Conservation (phyloP, 2,797 vertebrate genomes). For the Garrulus glandarius region DNA sequence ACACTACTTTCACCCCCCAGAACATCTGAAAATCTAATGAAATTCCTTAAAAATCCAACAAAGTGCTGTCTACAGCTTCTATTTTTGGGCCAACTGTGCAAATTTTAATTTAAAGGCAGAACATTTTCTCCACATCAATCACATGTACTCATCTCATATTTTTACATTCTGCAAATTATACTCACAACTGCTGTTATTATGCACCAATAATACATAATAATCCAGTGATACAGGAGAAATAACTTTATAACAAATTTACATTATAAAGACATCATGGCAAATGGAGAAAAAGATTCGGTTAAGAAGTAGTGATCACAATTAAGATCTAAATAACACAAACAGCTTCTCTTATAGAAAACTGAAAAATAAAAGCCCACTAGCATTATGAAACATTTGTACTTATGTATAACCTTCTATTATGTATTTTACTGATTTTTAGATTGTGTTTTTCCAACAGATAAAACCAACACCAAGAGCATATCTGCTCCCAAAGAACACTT, state of each 20-base stretch:
- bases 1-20: not conserved
- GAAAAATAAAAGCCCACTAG: not conserved
- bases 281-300: not conserved
- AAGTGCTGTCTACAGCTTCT: not conserved
- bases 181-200: not conserved
- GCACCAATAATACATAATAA: not conserved
- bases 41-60: not conserved
- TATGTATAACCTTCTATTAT: not conserved
- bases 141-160: not conserved
- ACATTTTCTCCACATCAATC: not conserved
- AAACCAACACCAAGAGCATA: not conserved
- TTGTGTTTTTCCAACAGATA: not conserved
- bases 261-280: not conserved
- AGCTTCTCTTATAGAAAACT: not conserved
- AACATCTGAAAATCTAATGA: not conserved
- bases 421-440: not conserved
- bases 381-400: not conserved
- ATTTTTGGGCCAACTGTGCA: not conserved
- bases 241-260: not conserved
- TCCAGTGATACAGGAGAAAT: not conserved
- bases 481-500: not conserved
- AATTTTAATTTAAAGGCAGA: not conserved
- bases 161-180: not conserved
- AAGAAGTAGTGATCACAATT: not conserved
- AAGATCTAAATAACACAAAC: not conserved